Conservation (phyloP, 2,888 invertebrate genomes). For the Scelioninae gen. 1 region DNA sequence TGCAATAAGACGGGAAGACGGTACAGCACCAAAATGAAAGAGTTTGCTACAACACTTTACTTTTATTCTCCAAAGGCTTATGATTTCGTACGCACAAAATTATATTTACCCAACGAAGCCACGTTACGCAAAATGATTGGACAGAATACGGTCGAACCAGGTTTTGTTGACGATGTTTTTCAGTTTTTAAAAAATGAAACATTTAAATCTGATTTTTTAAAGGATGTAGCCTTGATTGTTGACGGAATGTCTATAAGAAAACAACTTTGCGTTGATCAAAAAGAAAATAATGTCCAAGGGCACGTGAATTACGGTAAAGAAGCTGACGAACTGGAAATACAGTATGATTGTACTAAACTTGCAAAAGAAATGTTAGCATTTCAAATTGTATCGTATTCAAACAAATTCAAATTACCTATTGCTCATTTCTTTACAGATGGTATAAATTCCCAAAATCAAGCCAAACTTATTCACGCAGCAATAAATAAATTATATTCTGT, state of each 20-base stretch:
- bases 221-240: background rate
- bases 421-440: no score
- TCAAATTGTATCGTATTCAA: constrained; percentile 36
- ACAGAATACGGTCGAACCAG: background rate
- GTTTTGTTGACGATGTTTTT: constrained; percentile 6
- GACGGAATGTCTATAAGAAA: constrained; percentile 9
- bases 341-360: constrained; percentile 3
- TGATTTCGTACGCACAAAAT: no score
- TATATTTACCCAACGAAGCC: background rate
- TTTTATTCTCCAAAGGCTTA: no score
- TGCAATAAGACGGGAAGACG: no score
- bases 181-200: constrained; percentile 5
- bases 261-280: background rate
- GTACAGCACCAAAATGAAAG: no score
- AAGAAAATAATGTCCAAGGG: constrained; percentile 4
- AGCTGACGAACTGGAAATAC: background rate
- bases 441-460: no score
- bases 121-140: constrained; percentile 2
- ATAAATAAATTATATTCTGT: no score
- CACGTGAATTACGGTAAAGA: constrained; percentile 6
- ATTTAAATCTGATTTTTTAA: background rate
- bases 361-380: constrained; percentile 49
- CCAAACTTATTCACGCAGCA: no score
- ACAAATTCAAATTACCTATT: constrained; percentile 42
- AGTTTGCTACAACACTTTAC: no score